Evolutionary conservation across 2,797 vertebrate species (phyloP).

Genomic region (Megaceryle alcyon): DNA sequence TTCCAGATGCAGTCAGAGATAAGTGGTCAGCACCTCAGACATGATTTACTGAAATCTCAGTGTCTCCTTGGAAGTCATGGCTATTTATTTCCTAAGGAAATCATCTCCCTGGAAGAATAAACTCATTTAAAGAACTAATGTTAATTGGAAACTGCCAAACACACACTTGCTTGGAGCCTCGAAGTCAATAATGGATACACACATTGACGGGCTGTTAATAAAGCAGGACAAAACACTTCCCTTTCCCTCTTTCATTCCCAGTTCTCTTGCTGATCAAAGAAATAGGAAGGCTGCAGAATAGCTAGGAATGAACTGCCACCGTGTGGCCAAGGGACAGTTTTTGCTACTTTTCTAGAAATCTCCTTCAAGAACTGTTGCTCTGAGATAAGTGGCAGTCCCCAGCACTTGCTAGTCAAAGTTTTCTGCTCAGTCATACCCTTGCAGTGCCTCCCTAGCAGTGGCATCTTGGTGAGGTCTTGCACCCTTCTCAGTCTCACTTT

Average conservation of each 20-base stretch:
- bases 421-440: neutral
- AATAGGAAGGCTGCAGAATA: constrained; percentile 18
- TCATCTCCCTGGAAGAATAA: neutral
- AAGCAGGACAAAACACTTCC: neutral
- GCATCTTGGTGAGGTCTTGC: neutral
- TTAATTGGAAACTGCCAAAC: neutral
- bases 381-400: neutral
- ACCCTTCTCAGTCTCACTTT: neutral
- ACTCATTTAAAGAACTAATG: neutral
- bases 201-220: neutral
- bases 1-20: neutral
- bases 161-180: neutral
- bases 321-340: constrained; percentile 54
- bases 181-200: neutral
- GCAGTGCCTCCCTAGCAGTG: neutral
- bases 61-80: neutral
- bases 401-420: neutral
- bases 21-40: neutral
- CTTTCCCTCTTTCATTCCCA: neutral
- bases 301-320: constrained; percentile 70
- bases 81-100: constrained; percentile 6
- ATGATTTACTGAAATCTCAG: neutral
- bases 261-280: neutral
- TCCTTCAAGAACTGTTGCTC: neutral
- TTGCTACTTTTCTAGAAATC: neutral